Evolutionary conservation across 2,113 vertebrate genomes (phyloP).

Genomic region (Larimichthys crocea): DNA sequence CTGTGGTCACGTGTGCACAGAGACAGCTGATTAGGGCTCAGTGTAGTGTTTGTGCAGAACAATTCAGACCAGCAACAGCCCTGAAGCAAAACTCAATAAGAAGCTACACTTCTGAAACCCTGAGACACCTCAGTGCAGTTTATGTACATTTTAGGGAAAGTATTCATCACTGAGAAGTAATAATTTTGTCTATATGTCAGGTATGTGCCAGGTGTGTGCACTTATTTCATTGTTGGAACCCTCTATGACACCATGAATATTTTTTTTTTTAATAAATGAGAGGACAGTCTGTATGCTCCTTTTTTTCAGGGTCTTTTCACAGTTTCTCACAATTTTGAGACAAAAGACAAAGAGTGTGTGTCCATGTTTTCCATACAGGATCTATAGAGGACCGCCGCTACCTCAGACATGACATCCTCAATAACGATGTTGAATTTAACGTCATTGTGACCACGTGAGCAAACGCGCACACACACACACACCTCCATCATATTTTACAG

Average conservation of each 20-base stretch:
- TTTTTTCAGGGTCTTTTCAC: neutral
- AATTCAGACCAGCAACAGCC: neutral
- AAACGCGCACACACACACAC: conserved; percentile 1
- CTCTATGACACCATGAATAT: neutral
- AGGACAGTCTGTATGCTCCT: neutral
- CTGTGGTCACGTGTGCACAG: neutral
- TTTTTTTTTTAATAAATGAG: no score
- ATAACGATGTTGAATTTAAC: conserved; percentile 87
- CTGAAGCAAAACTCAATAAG: neutral
- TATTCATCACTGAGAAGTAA: neutral
- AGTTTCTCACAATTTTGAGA: neutral
- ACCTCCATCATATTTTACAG: neutral
- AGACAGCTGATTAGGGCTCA: neutral
- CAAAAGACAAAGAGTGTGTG: neutral
- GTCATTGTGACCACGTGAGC: conserved; percentile 96
- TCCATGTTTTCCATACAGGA: conserved; percentile 77
- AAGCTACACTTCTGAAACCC: neutral
- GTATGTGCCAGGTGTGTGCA: neutral
- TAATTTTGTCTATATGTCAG: neutral
- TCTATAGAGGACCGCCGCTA: conserved; percentile 92
- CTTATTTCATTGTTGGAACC: neutral
- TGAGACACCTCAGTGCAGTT: neutral
- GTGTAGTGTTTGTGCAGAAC: neutral
- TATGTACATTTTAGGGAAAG: neutral
- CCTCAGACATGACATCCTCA: conserved; percentile 90